phyloP scores from a whole-genome alignment of 2,888 invertebrate genomes.

The Tricholauxania praeusta region DNA sequence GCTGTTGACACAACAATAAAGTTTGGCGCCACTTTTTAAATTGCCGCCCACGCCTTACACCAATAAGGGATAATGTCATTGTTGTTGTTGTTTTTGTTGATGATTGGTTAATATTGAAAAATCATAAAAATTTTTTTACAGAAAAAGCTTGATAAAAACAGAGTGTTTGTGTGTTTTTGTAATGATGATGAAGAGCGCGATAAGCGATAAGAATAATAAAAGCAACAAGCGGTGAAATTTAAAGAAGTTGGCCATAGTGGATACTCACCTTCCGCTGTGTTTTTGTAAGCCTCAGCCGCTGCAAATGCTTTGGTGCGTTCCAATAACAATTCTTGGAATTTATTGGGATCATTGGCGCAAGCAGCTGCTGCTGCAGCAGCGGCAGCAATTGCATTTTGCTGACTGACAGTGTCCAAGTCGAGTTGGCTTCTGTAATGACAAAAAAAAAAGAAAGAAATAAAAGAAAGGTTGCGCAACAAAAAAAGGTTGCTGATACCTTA shows the following conservation, averaged over 20 bases:
- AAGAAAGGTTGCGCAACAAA: not conserved
- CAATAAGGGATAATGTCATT: constrained; percentile 14
- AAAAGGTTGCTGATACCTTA: not conserved
- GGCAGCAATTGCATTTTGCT: constrained; percentile 68
- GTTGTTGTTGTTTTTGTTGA: constrained; percentile 30
- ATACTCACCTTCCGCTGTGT: constrained; percentile 47
- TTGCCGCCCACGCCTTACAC: constrained; percentile 45
- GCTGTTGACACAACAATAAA: constrained; percentile 39
- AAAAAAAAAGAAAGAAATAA: not conserved
- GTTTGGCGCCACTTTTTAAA: constrained; percentile 52
- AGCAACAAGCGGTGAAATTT: not conserved
- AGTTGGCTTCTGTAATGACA: constrained; percentile 56
- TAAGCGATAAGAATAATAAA: constrained; percentile 17
- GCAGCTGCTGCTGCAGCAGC: constrained; percentile 79
- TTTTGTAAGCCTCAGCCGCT: constrained; percentile 70
- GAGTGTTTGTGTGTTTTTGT: constrained; percentile 20
- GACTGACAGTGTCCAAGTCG: constrained; percentile 75
- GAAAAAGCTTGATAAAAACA: constrained; percentile 9
- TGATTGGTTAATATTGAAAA: constrained; percentile 39
- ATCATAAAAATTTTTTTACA: constrained; percentile 34
- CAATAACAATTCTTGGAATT: constrained; percentile 80
- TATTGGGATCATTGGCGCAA: constrained; percentile 71
- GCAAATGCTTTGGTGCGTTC: constrained; percentile 80
- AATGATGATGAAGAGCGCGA: constrained; percentile 5
- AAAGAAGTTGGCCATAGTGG: not conserved